Percentiles rank a stretch among this genome's conserved stretches.
These are phyloP conservation scores for Physella acuta DNA, from an alignment of 1,140 invertebrate genomes.

Conservation along the genomic window DNA sequence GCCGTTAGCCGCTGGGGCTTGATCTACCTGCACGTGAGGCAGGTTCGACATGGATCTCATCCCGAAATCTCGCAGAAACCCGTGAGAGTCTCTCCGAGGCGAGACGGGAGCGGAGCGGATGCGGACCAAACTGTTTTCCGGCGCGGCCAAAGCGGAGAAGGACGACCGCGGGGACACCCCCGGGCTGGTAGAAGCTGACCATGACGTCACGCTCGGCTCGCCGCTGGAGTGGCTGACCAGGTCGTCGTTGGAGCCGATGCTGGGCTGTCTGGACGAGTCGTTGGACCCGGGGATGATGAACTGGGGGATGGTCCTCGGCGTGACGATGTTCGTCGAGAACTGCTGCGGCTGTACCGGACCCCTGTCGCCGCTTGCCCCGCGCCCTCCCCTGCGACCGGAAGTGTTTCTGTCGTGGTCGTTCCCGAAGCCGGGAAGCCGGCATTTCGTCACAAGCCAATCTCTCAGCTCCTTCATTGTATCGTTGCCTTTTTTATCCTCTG, in stretches of 20 bases:
- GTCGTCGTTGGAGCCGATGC: slow-evolving; percentile 42
- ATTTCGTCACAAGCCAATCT: slow-evolving; percentile 50
- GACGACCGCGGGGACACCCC: slow-evolving; percentile 37
- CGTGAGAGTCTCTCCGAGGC: slow-evolving; percentile 40
- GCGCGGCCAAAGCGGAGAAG: slow-evolving; percentile 34
- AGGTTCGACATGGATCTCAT: slow-evolving; percentile 26
- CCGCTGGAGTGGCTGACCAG: slow-evolving; percentile 32
- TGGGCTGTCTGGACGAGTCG: slow-evolving; percentile 45
- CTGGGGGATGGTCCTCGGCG: slow-evolving; percentile 49
- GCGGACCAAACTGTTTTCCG: slow-evolving; percentile 28
- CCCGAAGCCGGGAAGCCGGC: slow-evolving; percentile 33
- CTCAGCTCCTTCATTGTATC: slow-evolving; percentile 49
- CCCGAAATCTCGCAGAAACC: slow-evolving; percentile 30
- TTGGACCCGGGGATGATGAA: slow-evolving; percentile 52
- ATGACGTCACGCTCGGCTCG: slow-evolving; percentile 32
- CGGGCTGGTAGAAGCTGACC: slow-evolving; percentile 39
- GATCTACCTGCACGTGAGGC: slow-evolving; percentile 21
- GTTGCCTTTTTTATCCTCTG: slow-evolving; percentile 28
- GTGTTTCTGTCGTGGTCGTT: not conserved
- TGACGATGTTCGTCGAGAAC: slow-evolving; percentile 35
- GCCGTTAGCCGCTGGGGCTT: not conserved
- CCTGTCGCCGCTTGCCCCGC: not conserved
- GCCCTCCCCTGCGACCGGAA: not conserved
- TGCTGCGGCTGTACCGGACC: slow-evolving; percentile 2
- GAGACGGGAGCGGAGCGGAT: slow-evolving; percentile 45